These are phyloP conservation scores for Apteryx owenii DNA, from an alignment of 2,113 vertebrate species.

Conservation along the genomic window DNA sequence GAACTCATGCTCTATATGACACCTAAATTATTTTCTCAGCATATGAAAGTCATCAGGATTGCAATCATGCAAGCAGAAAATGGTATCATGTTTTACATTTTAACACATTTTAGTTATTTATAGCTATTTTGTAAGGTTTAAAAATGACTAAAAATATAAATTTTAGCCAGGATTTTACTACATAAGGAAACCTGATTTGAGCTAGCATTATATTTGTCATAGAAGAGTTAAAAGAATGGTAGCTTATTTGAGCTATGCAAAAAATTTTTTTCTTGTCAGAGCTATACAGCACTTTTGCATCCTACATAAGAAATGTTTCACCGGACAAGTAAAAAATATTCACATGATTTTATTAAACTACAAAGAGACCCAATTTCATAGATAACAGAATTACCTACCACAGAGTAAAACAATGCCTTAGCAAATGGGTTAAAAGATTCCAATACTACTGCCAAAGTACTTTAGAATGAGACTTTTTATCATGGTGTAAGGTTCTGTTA, in stretches of 20 bases:
- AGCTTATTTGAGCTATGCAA: not conserved
- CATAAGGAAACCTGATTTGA: not conserved
- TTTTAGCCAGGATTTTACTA: not conserved
- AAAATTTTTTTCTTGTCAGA: not conserved
- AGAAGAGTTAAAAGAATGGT: not conserved
- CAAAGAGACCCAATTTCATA: not conserved
- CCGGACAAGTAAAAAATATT: not conserved
- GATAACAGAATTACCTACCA: not conserved
- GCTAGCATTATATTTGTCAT: not conserved
- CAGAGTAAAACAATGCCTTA: not conserved
- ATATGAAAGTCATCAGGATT: conserved; percentile 25
- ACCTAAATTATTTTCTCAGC: conserved; percentile 20
- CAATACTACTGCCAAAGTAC: not conserved
- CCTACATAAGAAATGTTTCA: not conserved
- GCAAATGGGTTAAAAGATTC: not conserved
- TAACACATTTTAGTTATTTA: not conserved
- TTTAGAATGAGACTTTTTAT: not conserved
- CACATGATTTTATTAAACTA: not conserved
- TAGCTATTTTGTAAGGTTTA: not conserved
- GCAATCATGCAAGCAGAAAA: not conserved
- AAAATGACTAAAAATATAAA: not conserved
- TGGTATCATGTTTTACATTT: not conserved
- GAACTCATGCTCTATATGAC: not conserved
- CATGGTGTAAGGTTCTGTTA: not conserved
- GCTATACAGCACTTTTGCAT: not conserved